phyloP scores from a whole-genome alignment of 2,888 invertebrate species.

The Drosophila planitibia region DNA sequence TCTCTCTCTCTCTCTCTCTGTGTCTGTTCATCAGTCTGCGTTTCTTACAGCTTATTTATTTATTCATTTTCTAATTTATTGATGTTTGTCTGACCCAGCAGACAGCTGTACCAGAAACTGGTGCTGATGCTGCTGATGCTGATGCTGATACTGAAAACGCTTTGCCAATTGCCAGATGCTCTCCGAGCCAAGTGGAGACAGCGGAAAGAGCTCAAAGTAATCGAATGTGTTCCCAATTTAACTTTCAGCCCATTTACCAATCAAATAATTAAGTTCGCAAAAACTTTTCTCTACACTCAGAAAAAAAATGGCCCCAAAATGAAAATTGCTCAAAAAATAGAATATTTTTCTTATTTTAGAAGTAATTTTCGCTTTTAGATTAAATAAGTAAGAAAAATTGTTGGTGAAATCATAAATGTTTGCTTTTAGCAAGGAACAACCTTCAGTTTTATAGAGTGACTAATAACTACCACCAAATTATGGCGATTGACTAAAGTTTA shows the following conservation, averaged over 20 bases:
- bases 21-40: constrained; percentile 42
- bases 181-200: constrained; percentile 14
- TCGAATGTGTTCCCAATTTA: constrained; percentile 45
- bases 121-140: constrained; percentile 25
- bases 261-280: constrained; percentile 2
- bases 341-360: neutral
- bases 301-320: neutral
- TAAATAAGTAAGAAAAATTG: neutral
- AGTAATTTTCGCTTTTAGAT: neutral
- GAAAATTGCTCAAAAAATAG: neutral
- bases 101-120: constrained; percentile 34
- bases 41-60: constrained; percentile 76
- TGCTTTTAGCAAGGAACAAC: neutral
- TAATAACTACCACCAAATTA: neutral
- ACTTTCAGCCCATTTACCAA: constrained; percentile 23
- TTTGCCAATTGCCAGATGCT: constrained; percentile 60
- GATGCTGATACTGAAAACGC: constrained; percentile 27
- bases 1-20: constrained; percentile 8
- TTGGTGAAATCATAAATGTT: neutral
- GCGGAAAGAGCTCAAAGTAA: constrained; percentile 33
- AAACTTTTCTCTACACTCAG: neutral
- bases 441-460: neutral
- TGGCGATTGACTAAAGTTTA: neutral
- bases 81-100: constrained; percentile 78
- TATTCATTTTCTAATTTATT: constrained; percentile 82